A percentile compares a stretch with the other conserved stretches of the same genome.
Evolutionary conservation across 2,797 vertebrate genomes (phyloP).

Genomic region (Varecia variegata): DNA sequence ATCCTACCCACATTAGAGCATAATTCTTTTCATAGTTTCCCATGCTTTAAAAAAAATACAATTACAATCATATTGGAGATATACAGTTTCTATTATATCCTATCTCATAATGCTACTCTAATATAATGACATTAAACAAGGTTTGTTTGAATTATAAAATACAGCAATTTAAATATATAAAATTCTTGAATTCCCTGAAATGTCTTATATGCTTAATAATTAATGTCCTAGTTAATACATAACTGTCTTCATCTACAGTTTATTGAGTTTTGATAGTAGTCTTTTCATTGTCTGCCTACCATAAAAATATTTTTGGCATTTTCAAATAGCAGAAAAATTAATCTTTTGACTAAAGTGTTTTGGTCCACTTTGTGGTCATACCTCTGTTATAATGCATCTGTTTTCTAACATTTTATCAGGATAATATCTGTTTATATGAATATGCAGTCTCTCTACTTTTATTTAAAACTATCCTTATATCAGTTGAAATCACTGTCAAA

Average conservation of each 20-base stretch:
- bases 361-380: background rate
- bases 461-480: conserved; percentile 33
- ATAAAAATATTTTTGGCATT: conserved; percentile 33
- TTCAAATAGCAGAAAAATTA: conserved; percentile 37
- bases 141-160: conserved; percentile 33
- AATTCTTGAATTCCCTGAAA: conserved; percentile 49
- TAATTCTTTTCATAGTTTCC: conserved; percentile 27
- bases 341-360: conserved; percentile 21
- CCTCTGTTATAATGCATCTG: background rate
- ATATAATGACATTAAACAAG: background rate
- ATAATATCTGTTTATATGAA: background rate
- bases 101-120: conserved; percentile 25
- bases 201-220: background rate
- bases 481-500: conserved; percentile 22
- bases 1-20: background rate
- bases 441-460: background rate
- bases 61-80: background rate
- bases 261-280: background rate
- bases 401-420: conserved; percentile 29
- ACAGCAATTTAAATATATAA: conserved; percentile 3
- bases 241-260: background rate
- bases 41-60: conserved; percentile 1
- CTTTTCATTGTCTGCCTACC: background rate
- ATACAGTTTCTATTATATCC: background rate
- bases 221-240: background rate